Evolutionary conservation across 1,140 invertebrate species (phyloP).

Genomic region (Plutomurus gul): DNA sequence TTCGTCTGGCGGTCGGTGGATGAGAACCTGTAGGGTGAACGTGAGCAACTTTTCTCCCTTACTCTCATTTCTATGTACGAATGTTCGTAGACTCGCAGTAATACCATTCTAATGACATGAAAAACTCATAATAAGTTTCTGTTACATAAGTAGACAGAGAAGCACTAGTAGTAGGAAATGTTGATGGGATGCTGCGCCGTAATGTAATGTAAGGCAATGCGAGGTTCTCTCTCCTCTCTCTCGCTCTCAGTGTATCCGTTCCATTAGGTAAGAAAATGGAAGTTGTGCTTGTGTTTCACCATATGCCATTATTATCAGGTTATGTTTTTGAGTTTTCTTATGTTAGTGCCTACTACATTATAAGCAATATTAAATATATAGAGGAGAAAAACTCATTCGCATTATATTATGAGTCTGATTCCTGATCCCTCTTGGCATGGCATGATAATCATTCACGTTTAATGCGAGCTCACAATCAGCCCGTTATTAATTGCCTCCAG

Average conservation of each 20-base stretch:
- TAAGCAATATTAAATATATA: background rate
- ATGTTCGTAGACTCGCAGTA: conserved; percentile 23
- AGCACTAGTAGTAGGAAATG: conserved; percentile 20
- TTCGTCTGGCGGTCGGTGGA: no score
- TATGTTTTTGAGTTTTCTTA: conserved; percentile 21
- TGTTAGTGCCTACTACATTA: background rate
- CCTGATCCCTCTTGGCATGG: conserved; percentile 36
- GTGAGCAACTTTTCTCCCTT: background rate
- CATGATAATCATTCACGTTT: conserved; percentile 54
- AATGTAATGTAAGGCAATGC: background rate
- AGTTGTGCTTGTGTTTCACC: conserved; percentile 11
- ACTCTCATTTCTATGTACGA: conserved; percentile 15
- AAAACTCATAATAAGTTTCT: conserved; percentile 36
- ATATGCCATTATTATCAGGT: conserved; percentile 4
- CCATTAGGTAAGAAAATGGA: conserved; percentile 26
- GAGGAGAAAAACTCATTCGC: conserved; percentile 11
- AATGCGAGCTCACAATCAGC: conserved; percentile 45
- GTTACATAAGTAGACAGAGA: conserved; percentile 5
- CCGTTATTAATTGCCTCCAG: conserved; percentile 53
- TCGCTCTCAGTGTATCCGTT: background rate
- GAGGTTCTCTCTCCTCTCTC: background rate
- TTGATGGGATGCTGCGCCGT: conserved; percentile 16
- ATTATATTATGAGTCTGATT: conserved; percentile 34
- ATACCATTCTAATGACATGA: conserved; percentile 54
- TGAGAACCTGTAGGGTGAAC: background rate